Conservation (phyloP, 2,888 invertebrate species). For the Xylota sylvarum region DNA sequence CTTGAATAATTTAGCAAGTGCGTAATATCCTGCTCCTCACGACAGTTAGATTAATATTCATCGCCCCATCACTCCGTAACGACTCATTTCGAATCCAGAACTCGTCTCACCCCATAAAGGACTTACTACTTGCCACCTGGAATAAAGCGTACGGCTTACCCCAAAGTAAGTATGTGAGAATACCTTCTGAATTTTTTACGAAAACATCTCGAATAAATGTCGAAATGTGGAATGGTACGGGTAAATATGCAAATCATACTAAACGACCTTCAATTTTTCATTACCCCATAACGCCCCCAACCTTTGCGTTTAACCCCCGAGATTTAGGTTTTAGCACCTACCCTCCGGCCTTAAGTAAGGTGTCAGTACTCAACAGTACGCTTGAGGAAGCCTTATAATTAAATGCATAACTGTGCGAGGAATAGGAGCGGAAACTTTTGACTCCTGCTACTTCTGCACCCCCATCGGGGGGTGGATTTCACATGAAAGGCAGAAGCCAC, state of each 20-base stretch:
- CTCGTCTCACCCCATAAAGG: conserved; percentile 3
- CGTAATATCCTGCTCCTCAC: conserved; percentile 22
- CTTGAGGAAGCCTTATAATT: conserved; percentile 67
- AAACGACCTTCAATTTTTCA: conserved; percentile 78
- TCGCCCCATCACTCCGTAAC: conserved; percentile 47
- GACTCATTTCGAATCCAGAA: conserved; percentile 45
- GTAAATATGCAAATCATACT: conserved; percentile 78
- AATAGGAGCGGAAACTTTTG: conserved; percentile 42
- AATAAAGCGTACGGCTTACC: conserved; percentile 66
- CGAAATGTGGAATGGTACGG: conserved; percentile 52
- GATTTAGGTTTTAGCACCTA: conserved; percentile 68
- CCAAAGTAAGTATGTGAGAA: conserved; percentile 72
- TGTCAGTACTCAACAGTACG: conserved; percentile 57
- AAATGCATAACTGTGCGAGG: conserved; percentile 61
- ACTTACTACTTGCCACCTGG: conserved; percentile 37
- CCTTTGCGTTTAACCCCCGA: conserved; percentile 46
- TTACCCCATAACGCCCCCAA: conserved; percentile 58
- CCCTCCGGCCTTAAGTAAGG: conserved; percentile 51
- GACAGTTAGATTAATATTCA: conserved; percentile 67
- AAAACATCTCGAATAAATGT: conserved; percentile 70
- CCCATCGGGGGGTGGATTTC: conserved; percentile 46
- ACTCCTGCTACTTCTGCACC: conserved; percentile 21
- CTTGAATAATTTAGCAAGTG: conserved; percentile 55
- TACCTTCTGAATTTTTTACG: conserved; percentile 76
- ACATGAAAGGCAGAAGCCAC: conserved; percentile 66